Conservation (phyloP, 2,797 vertebrate genomes). For the Mormyrops attenuatus region DNA sequence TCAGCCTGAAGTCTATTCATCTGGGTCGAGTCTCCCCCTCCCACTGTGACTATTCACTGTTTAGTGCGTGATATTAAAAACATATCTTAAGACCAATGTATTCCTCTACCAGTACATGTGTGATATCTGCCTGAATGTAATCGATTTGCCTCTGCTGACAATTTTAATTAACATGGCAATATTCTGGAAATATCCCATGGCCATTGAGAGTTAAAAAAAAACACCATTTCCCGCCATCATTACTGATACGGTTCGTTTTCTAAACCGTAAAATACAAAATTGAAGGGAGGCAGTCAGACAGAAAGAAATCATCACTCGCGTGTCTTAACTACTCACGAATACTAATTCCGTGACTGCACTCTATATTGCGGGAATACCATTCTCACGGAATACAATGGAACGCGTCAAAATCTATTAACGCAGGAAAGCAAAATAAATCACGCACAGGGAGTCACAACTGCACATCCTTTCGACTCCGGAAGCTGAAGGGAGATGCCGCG, state of each 20-base stretch:
- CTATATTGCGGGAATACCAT: slow-evolving; percentile 24
- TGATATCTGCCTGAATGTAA: not conserved
- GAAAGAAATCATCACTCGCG: not conserved
- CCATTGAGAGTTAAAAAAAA: not conserved
- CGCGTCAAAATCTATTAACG: slow-evolving; percentile 39
- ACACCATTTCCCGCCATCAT: not conserved
- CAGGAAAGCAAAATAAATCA: slow-evolving; percentile 30
- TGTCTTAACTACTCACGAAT: slow-evolving; percentile 27
- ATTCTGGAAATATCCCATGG: not conserved
- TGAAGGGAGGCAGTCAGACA: not conserved
- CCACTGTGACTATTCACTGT: not conserved
- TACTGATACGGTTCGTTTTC: not conserved
- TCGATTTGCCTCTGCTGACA: not conserved
- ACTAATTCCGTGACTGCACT: slow-evolving; percentile 15
- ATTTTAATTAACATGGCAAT: not conserved
- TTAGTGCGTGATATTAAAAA: not conserved
- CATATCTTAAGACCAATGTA: not conserved
- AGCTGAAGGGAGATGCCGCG: not conserved
- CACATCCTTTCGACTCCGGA: not conserved
- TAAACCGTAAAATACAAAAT: not conserved
- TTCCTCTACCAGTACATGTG: not conserved
- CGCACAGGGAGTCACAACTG: slow-evolving; percentile 37
- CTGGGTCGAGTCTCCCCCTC: not conserved
- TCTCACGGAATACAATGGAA: slow-evolving; percentile 35
- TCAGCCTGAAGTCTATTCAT: not conserved